Evolutionary conservation across 2,797 vertebrate species (phyloP).

Genomic region (Propithecus perrieri): DNA sequence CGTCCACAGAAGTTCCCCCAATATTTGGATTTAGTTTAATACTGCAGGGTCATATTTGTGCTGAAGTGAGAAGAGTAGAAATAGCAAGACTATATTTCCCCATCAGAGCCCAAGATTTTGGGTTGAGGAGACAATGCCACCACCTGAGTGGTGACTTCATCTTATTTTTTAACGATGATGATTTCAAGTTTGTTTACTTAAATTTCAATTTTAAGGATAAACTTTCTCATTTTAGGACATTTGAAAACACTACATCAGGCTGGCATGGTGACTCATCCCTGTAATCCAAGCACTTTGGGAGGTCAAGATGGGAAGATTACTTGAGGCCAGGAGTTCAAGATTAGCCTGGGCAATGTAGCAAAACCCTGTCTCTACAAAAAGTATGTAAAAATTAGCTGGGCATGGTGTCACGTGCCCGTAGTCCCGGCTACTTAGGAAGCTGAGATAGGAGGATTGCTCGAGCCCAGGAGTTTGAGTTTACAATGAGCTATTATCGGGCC

Average conservation of each 20-base stretch:
- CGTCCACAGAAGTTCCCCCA: neutral
- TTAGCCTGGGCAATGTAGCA: no score
- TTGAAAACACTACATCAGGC: neutral
- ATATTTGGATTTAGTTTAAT: neutral
- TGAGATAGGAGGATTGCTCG: no score
- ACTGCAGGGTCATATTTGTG: neutral
- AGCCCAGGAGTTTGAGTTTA: no score
- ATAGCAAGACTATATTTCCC: neutral
- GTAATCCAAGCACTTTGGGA: no score
- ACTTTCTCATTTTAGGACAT: neutral
- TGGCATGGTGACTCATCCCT: no score
- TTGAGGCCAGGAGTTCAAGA: no score
- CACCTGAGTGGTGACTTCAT: neutral
- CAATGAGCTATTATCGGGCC: no score
- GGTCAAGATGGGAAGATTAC: no score
- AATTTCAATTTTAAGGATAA: neutral
- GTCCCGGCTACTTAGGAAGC: no score
- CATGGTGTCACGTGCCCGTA: no score
- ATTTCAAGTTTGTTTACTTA: neutral
- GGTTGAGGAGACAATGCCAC: rapidly evolving
- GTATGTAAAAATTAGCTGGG: no score
- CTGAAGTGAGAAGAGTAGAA: neutral
- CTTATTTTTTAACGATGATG: neutral
- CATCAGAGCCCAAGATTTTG: neutral
- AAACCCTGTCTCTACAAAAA: no score